Conservation (phyloP, 2,113 vertebrate genomes). For the Crypturellus undulatus region DNA sequence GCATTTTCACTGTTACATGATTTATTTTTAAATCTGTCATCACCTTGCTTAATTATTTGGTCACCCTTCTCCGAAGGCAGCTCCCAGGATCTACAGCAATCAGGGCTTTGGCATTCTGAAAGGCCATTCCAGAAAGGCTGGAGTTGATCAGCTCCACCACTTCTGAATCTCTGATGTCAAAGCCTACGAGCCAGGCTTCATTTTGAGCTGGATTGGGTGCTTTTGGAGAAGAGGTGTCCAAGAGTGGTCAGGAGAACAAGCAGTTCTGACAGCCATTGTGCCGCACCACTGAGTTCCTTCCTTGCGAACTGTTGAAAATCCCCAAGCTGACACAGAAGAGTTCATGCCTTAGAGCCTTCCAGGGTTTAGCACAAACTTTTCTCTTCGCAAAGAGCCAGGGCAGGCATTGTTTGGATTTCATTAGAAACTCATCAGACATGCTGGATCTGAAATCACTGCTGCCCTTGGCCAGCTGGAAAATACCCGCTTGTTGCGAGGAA, state of each 20-base stretch:
- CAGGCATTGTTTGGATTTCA: conserved; percentile 76
- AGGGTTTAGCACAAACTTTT: conserved; percentile 29
- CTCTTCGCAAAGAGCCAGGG: conserved; percentile 44
- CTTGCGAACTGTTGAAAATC: conserved; percentile 23
- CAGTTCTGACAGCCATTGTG: background rate
- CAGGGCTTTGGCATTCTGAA: background rate
- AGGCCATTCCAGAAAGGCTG: background rate
- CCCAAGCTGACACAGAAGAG: background rate
- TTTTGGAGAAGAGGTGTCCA: background rate
- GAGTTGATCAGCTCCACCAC: background rate
- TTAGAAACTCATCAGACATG: conserved; percentile 75
- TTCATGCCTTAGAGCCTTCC: conserved; percentile 20
- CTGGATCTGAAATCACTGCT: conserved; percentile 70
- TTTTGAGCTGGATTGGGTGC: background rate
- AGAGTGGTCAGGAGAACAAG: background rate
- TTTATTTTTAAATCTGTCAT: background rate
- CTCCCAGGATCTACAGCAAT: background rate
- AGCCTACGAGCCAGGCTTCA: background rate
- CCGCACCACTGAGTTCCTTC: background rate
- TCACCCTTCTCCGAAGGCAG: background rate
- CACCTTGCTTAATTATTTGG: background rate
- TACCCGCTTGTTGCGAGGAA: conserved; percentile 47
- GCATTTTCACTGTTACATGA: background rate
- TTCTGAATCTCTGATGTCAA: background rate
- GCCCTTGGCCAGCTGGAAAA: conserved; percentile 73